Evolutionary conservation across 2,888 invertebrate genomes (phyloP).

Genomic region (Adelphocoris suturalis): DNA sequence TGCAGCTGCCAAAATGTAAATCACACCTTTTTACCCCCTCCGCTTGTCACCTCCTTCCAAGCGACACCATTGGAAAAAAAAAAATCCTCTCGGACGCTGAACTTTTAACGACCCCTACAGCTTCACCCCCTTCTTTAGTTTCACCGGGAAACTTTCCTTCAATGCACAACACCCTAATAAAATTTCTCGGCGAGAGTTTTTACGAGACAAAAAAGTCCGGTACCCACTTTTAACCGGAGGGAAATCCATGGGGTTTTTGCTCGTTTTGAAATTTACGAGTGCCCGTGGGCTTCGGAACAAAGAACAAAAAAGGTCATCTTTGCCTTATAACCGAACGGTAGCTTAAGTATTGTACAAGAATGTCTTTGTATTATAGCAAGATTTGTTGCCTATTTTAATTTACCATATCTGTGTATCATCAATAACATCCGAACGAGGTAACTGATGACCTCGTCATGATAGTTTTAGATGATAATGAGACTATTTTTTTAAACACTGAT

Average conservation of each 20-base stretch:
- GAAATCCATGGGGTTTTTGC: slow-evolving; percentile 19
- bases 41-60: slow-evolving; percentile 22
- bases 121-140: slow-evolving; percentile 44
- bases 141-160: slow-evolving; percentile 43
- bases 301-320: slow-evolving; percentile 4
- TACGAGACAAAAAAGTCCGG: slow-evolving; percentile 55
- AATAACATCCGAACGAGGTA: no score
- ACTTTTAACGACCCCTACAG: slow-evolving; percentile 60
- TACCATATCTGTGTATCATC: not conserved
- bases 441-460: no score
- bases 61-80: slow-evolving; percentile 59
- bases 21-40: slow-evolving; percentile 68
- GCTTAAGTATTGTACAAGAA: not conserved
- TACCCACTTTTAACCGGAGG: slow-evolving; percentile 37
- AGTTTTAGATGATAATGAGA: no score
- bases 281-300: not conserved
- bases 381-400: not conserved
- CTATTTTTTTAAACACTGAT: no score
- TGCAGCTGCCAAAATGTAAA: slow-evolving; percentile 69
- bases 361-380: not conserved
- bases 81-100: slow-evolving; percentile 55
- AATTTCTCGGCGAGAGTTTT: slow-evolving; percentile 43
- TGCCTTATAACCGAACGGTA: not conserved
- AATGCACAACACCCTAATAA: slow-evolving; percentile 61
- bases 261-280: slow-evolving; percentile 39